These are phyloP conservation scores for Sitophilus oryzae DNA, from an alignment of 1,140 invertebrate species.

Conservation along the genomic window DNA sequence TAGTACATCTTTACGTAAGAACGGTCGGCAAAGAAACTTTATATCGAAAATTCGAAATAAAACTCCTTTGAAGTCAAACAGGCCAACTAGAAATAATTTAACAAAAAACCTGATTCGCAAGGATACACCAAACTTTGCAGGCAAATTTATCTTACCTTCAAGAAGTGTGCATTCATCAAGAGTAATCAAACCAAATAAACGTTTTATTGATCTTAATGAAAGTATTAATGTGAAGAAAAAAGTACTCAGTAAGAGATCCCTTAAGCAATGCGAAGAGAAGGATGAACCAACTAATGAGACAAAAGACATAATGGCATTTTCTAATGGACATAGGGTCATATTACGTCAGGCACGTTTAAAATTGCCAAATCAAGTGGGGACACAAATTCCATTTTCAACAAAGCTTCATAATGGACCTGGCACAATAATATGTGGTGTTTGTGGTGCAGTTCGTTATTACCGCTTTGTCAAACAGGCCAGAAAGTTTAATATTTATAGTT, in stretches of 20 bases:
- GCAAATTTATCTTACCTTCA: constrained; percentile 74
- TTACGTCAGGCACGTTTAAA: constrained; percentile 64
- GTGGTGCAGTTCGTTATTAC: constrained; percentile 69
- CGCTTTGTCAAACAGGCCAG: constrained; percentile 69
- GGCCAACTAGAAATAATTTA: constrained; percentile 39
- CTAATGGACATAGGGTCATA: constrained; percentile 58
- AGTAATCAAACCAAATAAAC: constrained; percentile 83
- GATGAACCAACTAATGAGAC: constrained; percentile 28
- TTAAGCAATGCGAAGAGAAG: constrained; percentile 29
- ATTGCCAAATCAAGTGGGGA: constrained; percentile 51
- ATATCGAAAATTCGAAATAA: constrained; percentile 32
- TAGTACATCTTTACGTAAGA: constrained; percentile 31
- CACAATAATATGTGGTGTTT: constrained; percentile 71
- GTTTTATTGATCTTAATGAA: constrained; percentile 57
- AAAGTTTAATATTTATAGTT: constrained; percentile 78
- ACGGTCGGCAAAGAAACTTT: constrained; percentile 31
- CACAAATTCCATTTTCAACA: constrained; percentile 62
- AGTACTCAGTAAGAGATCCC: constrained; percentile 36
- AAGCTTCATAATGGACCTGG: constrained; percentile 48
- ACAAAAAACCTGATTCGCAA: constrained; percentile 32
- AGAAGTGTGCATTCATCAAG: constrained; percentile 83
- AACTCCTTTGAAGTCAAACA: constrained; percentile 28
- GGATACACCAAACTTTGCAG: constrained; percentile 50
- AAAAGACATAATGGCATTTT: constrained; percentile 45
- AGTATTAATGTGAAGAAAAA: constrained; percentile 37